Conservation (phyloP, 2,888 invertebrate genomes). For the Zygaena filipendulae region DNA sequence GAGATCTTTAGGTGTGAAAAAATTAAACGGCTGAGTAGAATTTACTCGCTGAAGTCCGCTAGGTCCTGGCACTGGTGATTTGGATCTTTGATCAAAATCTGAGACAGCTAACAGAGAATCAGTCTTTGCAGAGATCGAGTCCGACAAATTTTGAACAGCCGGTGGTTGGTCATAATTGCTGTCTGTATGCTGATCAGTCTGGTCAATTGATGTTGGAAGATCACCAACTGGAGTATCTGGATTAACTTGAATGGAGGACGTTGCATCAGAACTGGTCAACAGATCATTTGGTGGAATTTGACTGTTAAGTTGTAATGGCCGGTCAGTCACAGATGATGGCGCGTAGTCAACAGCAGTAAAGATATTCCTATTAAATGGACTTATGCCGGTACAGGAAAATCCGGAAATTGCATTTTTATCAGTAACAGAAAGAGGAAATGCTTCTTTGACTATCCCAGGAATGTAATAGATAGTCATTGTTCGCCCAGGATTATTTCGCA, state of each 20-base stretch:
- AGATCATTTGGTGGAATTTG: constrained; percentile 6
- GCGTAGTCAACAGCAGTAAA: constrained; percentile 6
- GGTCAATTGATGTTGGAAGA: constrained; percentile 1
- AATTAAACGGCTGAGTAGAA: neutral
- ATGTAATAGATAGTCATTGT: constrained; percentile 10
- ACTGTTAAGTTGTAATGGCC: constrained; percentile 6
- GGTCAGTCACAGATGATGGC: constrained; percentile 9
- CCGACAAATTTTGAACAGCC: constrained; percentile 3
- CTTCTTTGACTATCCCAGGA: constrained; percentile 10
- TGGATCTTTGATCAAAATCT: constrained; percentile 4
- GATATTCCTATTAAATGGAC: constrained; percentile 10
- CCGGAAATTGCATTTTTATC: neutral
- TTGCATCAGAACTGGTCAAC: constrained; percentile 5
- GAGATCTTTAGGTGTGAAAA: constrained; percentile 9
- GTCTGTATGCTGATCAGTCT: neutral
- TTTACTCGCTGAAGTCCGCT: constrained; percentile 9
- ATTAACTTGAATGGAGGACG: constrained; percentile 4
- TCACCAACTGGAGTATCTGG: constrained; percentile 4
- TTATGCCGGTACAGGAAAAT: constrained; percentile 6
- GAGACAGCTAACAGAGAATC: constrained; percentile 3
- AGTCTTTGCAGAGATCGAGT: constrained; percentile 1
- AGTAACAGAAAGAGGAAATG: constrained; percentile 5
- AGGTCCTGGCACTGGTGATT: constrained; percentile 9
- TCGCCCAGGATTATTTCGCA: constrained; percentile 1
- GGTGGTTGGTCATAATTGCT: neutral